Evolutionary conservation across 2,888 invertebrate species (phyloP).

Genomic region (Pseudolycoriella hygida): DNA sequence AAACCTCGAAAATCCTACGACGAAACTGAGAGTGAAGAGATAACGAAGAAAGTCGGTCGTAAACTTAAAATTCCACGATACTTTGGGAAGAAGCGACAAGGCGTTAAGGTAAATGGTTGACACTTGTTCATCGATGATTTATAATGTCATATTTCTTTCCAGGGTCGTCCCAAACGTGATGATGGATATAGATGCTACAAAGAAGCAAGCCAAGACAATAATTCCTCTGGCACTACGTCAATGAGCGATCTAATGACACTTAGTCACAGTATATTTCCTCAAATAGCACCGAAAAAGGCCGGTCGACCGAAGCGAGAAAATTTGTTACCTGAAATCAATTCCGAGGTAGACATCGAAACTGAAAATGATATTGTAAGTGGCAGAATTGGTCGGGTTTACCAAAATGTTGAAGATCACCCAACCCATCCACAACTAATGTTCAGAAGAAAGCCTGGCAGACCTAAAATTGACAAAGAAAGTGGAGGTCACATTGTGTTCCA

Average conservation of each 20-base stretch:
- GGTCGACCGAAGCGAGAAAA: neutral
- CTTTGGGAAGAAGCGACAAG: neutral
- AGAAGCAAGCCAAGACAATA: neutral
- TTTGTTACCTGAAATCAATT: neutral
- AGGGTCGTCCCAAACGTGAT: neutral
- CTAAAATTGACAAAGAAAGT: neutral
- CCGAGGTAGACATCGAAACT: neutral
- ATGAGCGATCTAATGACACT: constrained; percentile 5
- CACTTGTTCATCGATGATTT: too few species aligned
- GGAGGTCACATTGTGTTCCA: neutral
- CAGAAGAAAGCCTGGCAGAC: neutral
- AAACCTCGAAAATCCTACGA: neutral
- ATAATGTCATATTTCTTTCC: too few species aligned
- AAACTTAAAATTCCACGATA: neutral
- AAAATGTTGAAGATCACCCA: neutral
- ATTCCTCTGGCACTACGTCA: neutral
- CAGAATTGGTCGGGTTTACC: too few species aligned
- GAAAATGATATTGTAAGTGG: neutral
- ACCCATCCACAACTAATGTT: neutral
- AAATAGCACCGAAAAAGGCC: neutral
- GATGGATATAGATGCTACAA: neutral
- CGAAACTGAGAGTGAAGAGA: neutral
- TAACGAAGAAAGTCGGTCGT: neutral
- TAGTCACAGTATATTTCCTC: constrained; percentile 2
- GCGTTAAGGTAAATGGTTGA: too few species aligned